These are phyloP conservation scores for Stenchaetothrips biformis DNA, from an alignment of 2,888 invertebrate species.

Conservation along the genomic window DNA sequence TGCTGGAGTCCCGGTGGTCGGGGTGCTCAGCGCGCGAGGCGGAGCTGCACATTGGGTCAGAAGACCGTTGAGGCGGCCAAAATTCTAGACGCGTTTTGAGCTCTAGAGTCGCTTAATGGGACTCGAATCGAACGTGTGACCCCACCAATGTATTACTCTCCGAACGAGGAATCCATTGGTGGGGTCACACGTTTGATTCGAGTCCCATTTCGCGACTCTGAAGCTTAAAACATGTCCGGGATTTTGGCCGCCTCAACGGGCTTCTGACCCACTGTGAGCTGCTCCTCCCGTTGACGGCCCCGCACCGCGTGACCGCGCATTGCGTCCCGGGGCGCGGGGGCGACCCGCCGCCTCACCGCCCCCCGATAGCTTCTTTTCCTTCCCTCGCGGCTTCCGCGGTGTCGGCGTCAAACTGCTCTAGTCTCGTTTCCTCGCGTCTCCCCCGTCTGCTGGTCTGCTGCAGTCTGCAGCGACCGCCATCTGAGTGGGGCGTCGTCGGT, in stretches of 20 bases:
- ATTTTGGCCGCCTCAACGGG: no score
- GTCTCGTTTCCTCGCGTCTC: not conserved
- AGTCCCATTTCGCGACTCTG: no score
- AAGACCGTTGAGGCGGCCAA: no score
- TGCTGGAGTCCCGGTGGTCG: not conserved
- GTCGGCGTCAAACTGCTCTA: not conserved
- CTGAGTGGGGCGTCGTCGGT: not conserved
- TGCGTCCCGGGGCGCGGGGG: not conserved
- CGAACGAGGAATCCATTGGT: no score
- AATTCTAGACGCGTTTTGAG: no score
- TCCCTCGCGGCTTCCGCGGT: not conserved
- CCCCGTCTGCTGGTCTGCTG: not conserved
- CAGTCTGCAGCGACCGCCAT: not conserved
- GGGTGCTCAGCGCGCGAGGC: no score
- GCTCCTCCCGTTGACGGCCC: not conserved
- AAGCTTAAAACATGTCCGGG: no score
- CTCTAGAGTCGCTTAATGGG: no score
- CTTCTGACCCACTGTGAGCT: not conserved
- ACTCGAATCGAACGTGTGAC: no score
- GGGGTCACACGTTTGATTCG: no score
- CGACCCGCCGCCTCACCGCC: not conserved
- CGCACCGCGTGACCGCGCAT: not conserved
- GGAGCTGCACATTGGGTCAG: no score
- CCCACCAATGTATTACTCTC: no score
- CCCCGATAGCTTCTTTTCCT: not conserved